Conservation (phyloP, 2,113 vertebrate species). For the Hoplias malabaricus region DNA sequence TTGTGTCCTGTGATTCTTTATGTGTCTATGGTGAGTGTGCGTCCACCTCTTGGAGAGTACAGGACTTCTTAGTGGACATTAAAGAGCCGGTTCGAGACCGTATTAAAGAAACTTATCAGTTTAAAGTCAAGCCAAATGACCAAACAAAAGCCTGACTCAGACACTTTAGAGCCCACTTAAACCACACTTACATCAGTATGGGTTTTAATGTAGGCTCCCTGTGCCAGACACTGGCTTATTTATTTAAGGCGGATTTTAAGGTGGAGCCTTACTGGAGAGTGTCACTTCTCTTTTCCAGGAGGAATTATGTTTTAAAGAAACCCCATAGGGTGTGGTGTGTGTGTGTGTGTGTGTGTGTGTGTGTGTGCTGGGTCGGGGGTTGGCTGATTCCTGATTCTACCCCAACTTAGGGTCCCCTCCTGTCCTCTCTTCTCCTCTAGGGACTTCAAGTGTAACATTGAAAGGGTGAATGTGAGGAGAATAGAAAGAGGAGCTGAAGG, state of each 20-base stretch:
- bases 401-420: slow-evolving; percentile 18
- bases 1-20: too few species aligned
- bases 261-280: too few species aligned
- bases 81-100: too few species aligned
- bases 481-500: slow-evolving; percentile 29
- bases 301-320: slow-evolving; percentile 15
- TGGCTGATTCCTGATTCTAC: slow-evolving; percentile 36
- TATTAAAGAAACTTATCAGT: too few species aligned
- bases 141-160: neutral
- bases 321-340: too few species aligned
- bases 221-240: slow-evolving; percentile 22
- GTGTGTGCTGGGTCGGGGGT: too few species aligned
- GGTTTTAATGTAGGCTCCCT: slow-evolving; percentile 2
- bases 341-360: too few species aligned
- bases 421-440: neutral
- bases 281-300: slow-evolving; percentile 23
- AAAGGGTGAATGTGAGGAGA: slow-evolving; percentile 12
- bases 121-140: neutral
- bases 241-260: slow-evolving; percentile 22
- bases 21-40: too few species aligned
- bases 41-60: too few species aligned
- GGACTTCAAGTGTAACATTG: slow-evolving; percentile 9
- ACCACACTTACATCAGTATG: neutral
- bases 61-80: too few species aligned
- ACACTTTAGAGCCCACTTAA: neutral